Conservation (phyloP, 1,140 invertebrate genomes). For the Trichonephila inaurata region DNA sequence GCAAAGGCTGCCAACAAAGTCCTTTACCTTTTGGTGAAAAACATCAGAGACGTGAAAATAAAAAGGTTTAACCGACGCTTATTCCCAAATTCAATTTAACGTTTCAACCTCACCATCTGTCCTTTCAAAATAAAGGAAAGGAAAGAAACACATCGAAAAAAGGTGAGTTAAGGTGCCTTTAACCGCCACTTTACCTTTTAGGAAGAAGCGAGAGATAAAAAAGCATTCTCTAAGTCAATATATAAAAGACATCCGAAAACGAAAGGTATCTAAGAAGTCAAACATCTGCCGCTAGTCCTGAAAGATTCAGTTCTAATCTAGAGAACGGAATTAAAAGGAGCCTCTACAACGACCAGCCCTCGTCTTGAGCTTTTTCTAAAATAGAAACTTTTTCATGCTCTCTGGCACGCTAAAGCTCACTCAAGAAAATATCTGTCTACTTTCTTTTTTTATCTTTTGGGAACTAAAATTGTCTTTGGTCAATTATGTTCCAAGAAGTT, state of each 20-base stretch:
- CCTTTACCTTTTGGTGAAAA: background rate
- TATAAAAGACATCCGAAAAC: constrained; percentile 21
- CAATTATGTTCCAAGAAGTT: background rate
- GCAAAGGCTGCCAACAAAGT: background rate
- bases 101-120: background rate
- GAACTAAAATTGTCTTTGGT: background rate
- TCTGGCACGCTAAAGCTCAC: constrained; percentile 12
- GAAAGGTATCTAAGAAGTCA: constrained; percentile 20
- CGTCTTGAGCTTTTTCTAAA: background rate
- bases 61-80: constrained; percentile 34
- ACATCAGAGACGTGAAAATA: background rate
- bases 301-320: constrained; percentile 5
- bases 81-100: constrained; percentile 32
- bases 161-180: background rate
- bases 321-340: constrained; percentile 30
- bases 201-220: background rate
- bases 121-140: background rate
- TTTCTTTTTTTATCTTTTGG: background rate
- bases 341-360: background rate
- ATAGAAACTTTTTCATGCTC: background rate
- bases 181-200: constrained; percentile 16
- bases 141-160: background rate
- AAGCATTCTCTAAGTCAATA: constrained; percentile 36
- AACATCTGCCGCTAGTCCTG: constrained; percentile 51
- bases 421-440: background rate